phyloP scores from a whole-genome alignment of 2,797 vertebrate genomes.

The Microctenopoma steveboyesi region DNA sequence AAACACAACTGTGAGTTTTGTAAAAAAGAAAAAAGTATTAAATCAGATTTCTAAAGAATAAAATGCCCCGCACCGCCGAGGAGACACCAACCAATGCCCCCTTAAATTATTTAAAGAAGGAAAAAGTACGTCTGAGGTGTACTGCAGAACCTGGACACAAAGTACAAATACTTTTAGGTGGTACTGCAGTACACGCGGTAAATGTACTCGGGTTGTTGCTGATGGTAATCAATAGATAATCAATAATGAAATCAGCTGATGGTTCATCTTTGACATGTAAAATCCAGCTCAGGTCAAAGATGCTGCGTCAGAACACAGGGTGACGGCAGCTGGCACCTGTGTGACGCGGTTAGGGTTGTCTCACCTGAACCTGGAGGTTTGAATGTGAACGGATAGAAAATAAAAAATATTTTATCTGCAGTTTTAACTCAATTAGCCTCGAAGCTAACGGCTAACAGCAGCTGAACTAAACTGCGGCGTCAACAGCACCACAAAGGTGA shows the following conservation, averaged over 20 bases:
- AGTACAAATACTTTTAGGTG: background rate
- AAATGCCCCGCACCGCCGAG: background rate
- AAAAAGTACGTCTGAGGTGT: no score
- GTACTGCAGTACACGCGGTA: background rate
- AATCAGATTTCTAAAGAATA: no score
- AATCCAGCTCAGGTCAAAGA: background rate
- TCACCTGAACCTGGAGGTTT: constrained; percentile 7
- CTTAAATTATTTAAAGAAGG: background rate
- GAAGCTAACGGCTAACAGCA: constrained; percentile 34
- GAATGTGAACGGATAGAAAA: background rate
- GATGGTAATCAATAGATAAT: background rate
- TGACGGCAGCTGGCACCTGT: background rate
- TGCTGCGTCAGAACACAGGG: background rate
- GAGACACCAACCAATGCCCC: no score
- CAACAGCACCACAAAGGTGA: constrained; percentile 11
- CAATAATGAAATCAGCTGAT: background rate
- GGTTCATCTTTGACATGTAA: background rate
- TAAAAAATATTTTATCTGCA: background rate
- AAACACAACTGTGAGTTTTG: no score
- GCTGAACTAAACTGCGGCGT: constrained; percentile 4
- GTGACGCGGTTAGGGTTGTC: background rate
- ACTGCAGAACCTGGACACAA: background rate
- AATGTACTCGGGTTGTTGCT: no score
- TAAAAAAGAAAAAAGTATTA: no score
- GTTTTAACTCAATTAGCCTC: constrained; percentile 12